Evolutionary conservation across 1,140 invertebrate species (phyloP).

Genomic region (Lineus longissimus): DNA sequence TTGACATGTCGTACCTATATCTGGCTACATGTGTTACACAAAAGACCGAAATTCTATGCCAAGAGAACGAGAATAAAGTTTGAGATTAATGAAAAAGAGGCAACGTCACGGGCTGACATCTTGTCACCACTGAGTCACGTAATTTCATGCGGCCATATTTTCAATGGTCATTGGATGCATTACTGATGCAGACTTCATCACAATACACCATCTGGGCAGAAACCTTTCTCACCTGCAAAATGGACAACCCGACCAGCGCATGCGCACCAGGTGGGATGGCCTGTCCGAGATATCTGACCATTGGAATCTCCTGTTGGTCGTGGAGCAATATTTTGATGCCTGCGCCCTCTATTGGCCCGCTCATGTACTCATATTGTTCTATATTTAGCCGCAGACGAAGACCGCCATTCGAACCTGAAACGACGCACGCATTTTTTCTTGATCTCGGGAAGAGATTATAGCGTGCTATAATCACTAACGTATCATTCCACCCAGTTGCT

Average conservation of each 20-base stretch:
- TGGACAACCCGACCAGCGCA: background rate
- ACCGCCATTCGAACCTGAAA: background rate
- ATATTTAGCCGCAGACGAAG: background rate
- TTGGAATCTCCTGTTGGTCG: background rate
- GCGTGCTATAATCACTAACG: too few species aligned
- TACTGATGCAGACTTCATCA: background rate
- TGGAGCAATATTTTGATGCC: background rate
- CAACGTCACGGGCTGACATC: background rate
- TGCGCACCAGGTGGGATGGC: background rate
- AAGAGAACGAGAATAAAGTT: background rate
- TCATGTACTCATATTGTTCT: background rate
- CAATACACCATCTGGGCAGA: background rate
- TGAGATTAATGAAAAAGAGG: background rate
- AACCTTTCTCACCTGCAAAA: background rate
- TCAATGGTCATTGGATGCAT: background rate
- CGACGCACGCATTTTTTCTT: too few species aligned
- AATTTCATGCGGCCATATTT: background rate
- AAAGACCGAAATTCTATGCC: too few species aligned
- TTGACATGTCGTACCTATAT: too few species aligned
- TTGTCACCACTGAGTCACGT: background rate
- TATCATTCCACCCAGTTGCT: too few species aligned
- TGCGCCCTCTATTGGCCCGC: background rate
- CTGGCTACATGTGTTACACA: too few species aligned
- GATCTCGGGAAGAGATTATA: too few species aligned
- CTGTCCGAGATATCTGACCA: background rate